Evolutionary conservation across 2,113 vertebrate genomes (phyloP).

Genomic region (Numenius arquata): DNA sequence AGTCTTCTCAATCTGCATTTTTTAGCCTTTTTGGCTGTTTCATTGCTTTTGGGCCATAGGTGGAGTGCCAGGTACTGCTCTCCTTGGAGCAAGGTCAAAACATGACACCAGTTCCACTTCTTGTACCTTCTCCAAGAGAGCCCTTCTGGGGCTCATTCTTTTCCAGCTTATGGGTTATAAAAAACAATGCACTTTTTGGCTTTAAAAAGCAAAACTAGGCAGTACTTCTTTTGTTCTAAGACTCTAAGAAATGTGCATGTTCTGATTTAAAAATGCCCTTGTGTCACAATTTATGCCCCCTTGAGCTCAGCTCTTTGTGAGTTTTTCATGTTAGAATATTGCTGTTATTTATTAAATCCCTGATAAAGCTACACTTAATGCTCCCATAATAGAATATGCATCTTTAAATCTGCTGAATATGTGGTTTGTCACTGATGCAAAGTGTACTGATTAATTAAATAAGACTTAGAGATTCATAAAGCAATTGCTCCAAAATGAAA

Average conservation of each 20-base stretch:
- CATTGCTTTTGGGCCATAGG: accelerated
- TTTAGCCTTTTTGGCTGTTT: not conserved
- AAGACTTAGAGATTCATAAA: slow-evolving; percentile 52
- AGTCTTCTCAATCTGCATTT: not conserved
- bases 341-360: slow-evolving; percentile 56
- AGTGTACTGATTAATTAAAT: slow-evolving; percentile 63
- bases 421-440: slow-evolving; percentile 34
- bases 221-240: not conserved
- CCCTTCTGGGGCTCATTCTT: not conserved
- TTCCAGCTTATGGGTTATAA: not conserved
- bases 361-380: slow-evolving; percentile 23
- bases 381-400: slow-evolving; percentile 1
- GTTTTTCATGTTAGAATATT: not conserved
- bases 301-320: not conserved
- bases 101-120: not conserved
- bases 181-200: not conserved
- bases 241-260: not conserved
- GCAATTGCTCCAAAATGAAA: slow-evolving; percentile 45
- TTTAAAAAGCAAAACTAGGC: not conserved
- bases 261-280: not conserved
- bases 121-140: not conserved
- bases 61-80: not conserved
- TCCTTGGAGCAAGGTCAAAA: not conserved
- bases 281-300: not conserved
- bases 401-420: slow-evolving; percentile 41